Evolutionary conservation across 2,113 vertebrate species (phyloP).

Genomic region (Nannospalax galili): DNA sequence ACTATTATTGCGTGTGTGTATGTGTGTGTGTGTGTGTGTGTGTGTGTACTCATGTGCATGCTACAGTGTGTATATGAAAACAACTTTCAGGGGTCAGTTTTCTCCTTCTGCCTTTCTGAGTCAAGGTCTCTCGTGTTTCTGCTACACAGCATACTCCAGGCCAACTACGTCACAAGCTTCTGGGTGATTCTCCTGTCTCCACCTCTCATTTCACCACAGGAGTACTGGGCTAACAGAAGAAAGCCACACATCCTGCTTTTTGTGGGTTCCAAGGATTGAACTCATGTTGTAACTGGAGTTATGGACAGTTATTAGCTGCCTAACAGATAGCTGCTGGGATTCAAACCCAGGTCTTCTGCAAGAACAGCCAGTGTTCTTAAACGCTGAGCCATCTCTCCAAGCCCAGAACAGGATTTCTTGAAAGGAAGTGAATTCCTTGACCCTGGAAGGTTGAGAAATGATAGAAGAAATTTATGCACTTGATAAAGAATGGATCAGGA

Average conservation of each 20-base stretch:
- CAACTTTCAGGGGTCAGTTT: background rate
- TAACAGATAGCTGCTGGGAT: no score
- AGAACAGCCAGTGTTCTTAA: background rate
- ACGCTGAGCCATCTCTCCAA: background rate
- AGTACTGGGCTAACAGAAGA: background rate
- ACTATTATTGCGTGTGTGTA: background rate
- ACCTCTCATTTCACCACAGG: background rate
- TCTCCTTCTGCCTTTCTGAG: background rate
- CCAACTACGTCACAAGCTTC: background rate
- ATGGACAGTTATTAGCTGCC: no score
- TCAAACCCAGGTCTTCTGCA: no score
- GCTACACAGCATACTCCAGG: no score
- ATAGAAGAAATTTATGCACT: background rate
- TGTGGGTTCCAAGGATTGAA: background rate
- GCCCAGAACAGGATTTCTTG: background rate
- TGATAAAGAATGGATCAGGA: background rate
- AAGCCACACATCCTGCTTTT: background rate
- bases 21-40: background rate
- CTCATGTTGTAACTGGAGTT: no score
- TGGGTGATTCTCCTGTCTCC: background rate
- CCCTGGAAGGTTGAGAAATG: background rate
- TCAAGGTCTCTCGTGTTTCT: no score
- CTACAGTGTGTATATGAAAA: background rate
- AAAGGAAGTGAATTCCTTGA: background rate
- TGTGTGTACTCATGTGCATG: background rate